Conservation (phyloP, 2,888 invertebrate genomes). For the Himalopsyche kuldschensis region DNA sequence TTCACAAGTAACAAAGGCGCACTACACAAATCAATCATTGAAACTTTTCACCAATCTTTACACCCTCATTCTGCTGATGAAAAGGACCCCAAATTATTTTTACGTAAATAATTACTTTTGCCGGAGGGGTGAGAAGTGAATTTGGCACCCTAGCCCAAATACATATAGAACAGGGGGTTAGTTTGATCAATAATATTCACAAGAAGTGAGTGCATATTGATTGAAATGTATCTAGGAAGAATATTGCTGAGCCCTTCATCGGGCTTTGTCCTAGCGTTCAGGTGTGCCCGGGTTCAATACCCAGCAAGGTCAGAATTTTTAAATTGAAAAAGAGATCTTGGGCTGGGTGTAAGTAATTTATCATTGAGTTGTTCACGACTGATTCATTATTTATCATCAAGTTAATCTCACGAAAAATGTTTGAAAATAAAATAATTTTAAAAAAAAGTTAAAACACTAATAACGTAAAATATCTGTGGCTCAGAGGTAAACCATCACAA, state of each 20-base stretch:
- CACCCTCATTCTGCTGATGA: neutral
- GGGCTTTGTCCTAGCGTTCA: too few relatives aligned
- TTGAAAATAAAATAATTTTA: too few relatives aligned
- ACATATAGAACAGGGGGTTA: neutral
- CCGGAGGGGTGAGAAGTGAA: neutral
- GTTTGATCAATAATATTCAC: neutral
- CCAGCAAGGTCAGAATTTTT: too few relatives aligned
- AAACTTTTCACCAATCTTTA: neutral
- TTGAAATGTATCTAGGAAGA: neutral
- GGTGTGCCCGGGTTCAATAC: too few relatives aligned
- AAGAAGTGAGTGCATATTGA: neutral
- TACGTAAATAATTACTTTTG: neutral
- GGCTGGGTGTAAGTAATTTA: too few relatives aligned
- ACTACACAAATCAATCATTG: neutral
- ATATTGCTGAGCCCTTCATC: neutral
- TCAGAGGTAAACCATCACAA: too few relatives aligned
- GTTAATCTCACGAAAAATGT: too few relatives aligned
- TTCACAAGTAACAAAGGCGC: neutral
- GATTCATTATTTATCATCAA: too few relatives aligned
- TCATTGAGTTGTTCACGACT: too few relatives aligned
- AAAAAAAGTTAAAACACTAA: too few relatives aligned
- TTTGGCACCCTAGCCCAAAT: neutral
- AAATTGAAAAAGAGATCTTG: too few relatives aligned
- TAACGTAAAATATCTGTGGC: too few relatives aligned
- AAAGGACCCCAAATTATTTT: neutral